Percentiles rank a stretch among this genome's conserved stretches.
phyloP scores from a whole-genome alignment of 2,113 vertebrate genomes.

The Mystacornis crossleyi region DNA sequence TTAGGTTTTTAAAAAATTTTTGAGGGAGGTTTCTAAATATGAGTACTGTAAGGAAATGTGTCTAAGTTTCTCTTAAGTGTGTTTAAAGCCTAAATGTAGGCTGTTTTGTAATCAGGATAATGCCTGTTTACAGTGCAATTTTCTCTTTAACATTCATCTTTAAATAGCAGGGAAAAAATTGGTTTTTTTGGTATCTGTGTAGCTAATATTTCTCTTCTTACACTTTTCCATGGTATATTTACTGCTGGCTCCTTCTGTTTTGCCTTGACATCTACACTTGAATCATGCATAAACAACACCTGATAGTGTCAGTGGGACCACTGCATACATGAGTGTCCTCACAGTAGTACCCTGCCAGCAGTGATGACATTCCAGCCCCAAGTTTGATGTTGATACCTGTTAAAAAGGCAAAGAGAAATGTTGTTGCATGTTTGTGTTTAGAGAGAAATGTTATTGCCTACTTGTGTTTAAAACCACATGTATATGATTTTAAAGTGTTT shows the following conservation, averaged over 20 bases:
- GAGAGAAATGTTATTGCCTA: no score
- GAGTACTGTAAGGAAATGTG: neutral
- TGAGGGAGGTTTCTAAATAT: neutral
- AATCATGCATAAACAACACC: constrained; percentile 51
- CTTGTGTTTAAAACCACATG: neutral
- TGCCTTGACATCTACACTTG: constrained; percentile 24
- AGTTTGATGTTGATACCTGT: constrained; percentile 42
- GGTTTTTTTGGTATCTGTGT: neutral
- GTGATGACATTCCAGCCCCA: neutral
- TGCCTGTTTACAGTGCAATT: neutral
- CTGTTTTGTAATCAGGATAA: neutral
- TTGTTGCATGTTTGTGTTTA: neutral
- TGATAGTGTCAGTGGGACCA: constrained; percentile 65
- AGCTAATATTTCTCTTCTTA: neutral
- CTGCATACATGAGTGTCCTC: neutral
- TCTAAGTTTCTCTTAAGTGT: neutral
- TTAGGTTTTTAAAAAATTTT: no score
- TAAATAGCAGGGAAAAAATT: neutral
- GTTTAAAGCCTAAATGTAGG: neutral
- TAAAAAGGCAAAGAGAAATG: neutral
- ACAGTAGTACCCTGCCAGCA: constrained; percentile 17
- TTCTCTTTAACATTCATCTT: neutral
- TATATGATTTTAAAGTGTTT: neutral
- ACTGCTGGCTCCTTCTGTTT: constrained; percentile 61
- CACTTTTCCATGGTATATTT: neutral